Base-by-base conservation (phyloP, 2,888 invertebrate genomes). In the Patella ulyssiponensis region DNA sequence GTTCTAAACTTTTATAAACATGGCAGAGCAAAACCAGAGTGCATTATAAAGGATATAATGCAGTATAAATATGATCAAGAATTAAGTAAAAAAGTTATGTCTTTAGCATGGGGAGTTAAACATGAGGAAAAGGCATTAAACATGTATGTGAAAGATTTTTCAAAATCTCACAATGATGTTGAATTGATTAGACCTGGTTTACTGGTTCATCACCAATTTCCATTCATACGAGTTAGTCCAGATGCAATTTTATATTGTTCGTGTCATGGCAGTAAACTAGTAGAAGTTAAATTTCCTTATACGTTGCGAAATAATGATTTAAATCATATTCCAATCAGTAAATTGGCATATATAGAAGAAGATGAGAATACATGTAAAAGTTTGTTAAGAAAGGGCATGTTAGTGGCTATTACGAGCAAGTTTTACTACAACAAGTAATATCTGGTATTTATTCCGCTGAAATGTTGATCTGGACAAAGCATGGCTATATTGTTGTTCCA, bases 201-300 rank as follows among this genome's bases (percentile, higher is more conserved):
- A 5, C 7, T 71, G 9, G 64, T 71, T 1, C 58, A 75, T 71
- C 23, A 17, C 12, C 20, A 15, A 15, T 52, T 58, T 52, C 71
- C 74, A 15, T 80, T 73, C 20, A 54, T 80, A 14, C 20, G 80
- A 23, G 72, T 73, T 15, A 73, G 76, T 33, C 80, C 80, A 52
- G 80, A 80, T 74, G 80, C 78, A 5, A 71, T 78, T 17, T 27
- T 76, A 7, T 17, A 9, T 12, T 80, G 80, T 51, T 17, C 44
- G 9, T 80, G 80, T 51, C 78, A 78, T 71, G 76, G 76, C 2
- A 70, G 51, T n/a, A 51, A 23, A 15, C 3, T 80, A 7, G 33
- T 78, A 11, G 80, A 78, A 69, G 74, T 80, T 5, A 78, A 78
- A 64, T 76, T 76, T 64, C 78, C 78, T 0, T 77, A 71, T 23